Evolutionary conservation across 2,888 invertebrate species (phyloP).

Genomic region (Drosophila siamana): DNA sequence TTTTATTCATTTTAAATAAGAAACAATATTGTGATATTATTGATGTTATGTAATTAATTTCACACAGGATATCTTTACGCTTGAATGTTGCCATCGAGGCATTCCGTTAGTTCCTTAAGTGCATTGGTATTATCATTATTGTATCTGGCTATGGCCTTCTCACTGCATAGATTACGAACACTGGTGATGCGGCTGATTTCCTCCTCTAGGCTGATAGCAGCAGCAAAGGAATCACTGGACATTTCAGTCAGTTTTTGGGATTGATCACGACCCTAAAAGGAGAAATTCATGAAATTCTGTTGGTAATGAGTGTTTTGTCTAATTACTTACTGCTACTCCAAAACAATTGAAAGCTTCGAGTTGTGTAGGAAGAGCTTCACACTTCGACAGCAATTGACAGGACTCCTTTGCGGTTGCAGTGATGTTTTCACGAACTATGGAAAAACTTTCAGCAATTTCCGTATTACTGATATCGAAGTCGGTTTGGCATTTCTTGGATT

Average conservation of each 20-base stretch:
- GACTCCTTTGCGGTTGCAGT: conserved; percentile 1
- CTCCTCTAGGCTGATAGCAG: not conserved
- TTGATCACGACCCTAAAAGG: conserved; percentile 19
- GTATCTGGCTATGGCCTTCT: not conserved
- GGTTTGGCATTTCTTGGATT: conserved; percentile 25
- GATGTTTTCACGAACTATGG: not conserved
- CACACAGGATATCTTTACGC: too few species aligned
- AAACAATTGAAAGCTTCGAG: conserved; percentile 38
- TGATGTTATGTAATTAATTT: too few species aligned
- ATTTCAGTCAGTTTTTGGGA: conserved; percentile 11
- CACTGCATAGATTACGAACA: conserved; percentile 18
- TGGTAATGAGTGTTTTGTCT: not conserved
- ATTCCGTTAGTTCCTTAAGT: conserved; percentile 9
- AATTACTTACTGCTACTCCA: conserved; percentile 30
- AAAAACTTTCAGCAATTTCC: conserved; percentile 1
- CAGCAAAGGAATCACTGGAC: conserved; percentile 7
- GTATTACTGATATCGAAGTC: not conserved
- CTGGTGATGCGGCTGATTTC: not conserved
- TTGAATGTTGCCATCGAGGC: conserved; percentile 22
- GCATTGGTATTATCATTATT: conserved; percentile 3
- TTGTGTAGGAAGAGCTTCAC: not conserved
- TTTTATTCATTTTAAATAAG: not conserved
- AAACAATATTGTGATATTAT: too few species aligned
- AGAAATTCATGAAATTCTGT: not conserved
- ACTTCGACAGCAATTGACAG: conserved; percentile 25